These are phyloP conservation scores for Gallinago jamesoni DNA, from an alignment of 2,113 vertebrate species.

Conservation along the genomic window DNA sequence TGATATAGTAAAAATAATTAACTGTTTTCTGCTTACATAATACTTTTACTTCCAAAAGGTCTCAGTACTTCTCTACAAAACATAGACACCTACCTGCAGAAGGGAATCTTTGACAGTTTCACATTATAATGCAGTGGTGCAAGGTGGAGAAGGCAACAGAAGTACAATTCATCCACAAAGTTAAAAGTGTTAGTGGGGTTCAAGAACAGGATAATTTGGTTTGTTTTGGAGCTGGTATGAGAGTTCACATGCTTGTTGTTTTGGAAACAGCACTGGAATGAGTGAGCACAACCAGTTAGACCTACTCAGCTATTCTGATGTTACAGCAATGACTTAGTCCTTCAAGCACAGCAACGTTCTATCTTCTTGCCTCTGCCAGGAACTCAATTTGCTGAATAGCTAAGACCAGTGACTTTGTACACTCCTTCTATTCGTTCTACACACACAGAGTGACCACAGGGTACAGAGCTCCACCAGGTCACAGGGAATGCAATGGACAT, in stretches of 20 bases:
- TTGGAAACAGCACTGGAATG: not conserved
- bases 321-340: not conserved
- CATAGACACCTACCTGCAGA: not conserved
- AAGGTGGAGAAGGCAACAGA: not conserved
- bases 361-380: not conserved
- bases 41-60: not conserved
- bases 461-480: not conserved
- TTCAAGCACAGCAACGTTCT: not conserved
- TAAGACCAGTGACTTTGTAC: not conserved
- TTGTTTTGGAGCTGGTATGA: not conserved
- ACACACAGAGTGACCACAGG: not conserved
- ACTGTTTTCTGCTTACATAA: not conserved
- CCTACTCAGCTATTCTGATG: not conserved
- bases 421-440: not conserved
- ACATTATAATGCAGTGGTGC: not conserved
- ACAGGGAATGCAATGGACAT: not conserved
- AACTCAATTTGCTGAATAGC: not conserved
- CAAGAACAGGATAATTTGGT: not conserved
- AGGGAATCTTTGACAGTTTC: not conserved
- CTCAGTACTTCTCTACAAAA: not conserved
- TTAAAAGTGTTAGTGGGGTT: not conserved
- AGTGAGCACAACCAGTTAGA: not conserved
- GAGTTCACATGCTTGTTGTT: fast-evolving
- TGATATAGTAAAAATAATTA: not conserved
- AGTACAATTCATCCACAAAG: not conserved